Conservation (phyloP, 2,797 vertebrate species). For the Alfaro cultratus region DNA sequence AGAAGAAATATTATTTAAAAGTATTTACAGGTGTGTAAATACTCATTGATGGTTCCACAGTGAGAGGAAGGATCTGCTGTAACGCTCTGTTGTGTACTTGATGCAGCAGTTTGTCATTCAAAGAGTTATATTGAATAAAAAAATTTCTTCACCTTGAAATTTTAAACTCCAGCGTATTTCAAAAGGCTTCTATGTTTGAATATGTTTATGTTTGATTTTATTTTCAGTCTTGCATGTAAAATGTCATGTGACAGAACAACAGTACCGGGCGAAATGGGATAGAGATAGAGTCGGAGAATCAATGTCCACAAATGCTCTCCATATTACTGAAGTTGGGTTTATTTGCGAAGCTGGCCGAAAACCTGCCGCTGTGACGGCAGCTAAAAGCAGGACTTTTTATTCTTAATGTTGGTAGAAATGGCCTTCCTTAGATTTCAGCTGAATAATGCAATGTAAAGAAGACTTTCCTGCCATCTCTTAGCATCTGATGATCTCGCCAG, state of each 20-base stretch:
- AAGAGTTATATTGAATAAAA: too few relatives aligned
- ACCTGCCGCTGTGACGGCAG: background rate
- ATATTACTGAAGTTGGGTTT: background rate
- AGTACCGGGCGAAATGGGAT: background rate
- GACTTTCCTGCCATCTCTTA: constrained; percentile 5
- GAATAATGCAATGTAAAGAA: background rate
- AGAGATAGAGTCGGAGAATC: background rate
- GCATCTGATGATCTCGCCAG: background rate
- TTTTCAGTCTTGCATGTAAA: background rate
- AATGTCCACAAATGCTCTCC: too few relatives aligned
- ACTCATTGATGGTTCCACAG: too few relatives aligned
- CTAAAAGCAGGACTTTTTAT: background rate
- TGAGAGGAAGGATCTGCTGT: too few relatives aligned
- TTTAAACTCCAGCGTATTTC: too few relatives aligned
- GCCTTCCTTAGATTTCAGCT: background rate
- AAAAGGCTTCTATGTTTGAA: background rate
- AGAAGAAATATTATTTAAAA: too few relatives aligned
- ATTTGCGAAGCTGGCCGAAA: background rate
- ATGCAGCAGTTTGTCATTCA: too few relatives aligned
- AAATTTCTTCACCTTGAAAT: too few relatives aligned
- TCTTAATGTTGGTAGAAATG: background rate
- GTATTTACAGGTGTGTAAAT: too few relatives aligned
- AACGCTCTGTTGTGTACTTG: too few relatives aligned
- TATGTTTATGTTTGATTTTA: too few relatives aligned
- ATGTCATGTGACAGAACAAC: background rate